Conservation (phyloP, 2,113 vertebrate species). For the Neolamprologus sp. region DNA sequence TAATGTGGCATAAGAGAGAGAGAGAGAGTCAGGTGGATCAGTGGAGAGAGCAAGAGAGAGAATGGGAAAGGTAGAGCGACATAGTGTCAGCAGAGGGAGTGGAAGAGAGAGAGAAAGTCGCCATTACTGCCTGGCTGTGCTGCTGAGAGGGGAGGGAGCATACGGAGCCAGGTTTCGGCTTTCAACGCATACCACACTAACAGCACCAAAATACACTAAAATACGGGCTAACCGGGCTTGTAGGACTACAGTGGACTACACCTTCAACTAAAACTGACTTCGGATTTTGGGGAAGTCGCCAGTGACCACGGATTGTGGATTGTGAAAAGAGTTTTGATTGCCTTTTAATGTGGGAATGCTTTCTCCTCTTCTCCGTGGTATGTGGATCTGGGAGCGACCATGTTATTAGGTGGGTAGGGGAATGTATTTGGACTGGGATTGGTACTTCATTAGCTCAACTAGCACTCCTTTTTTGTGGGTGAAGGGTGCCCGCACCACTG, state of each 20-base stretch:
- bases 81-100: background rate
- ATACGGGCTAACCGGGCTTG: background rate
- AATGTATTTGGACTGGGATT: slow-evolving; percentile 55
- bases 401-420: slow-evolving; percentile 78
- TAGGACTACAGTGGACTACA: background rate
- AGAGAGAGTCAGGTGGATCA: background rate
- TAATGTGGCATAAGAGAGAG: background rate
- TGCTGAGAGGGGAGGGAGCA: slow-evolving; percentile 54
- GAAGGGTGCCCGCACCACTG: background rate
- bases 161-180: slow-evolving; percentile 61
- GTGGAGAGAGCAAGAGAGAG: background rate
- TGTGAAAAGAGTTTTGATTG: background rate
- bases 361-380: slow-evolving; percentile 64
- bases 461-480: background rate
- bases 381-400: slow-evolving; percentile 77
- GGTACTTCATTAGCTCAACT: slow-evolving; percentile 8
- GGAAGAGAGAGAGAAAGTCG: slow-evolving; percentile 56
- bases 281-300: background rate
- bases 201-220: slow-evolving; percentile 28
- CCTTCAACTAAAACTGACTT: background rate
- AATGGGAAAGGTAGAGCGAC: background rate
- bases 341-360: slow-evolving; percentile 53
- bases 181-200: slow-evolving; percentile 56
- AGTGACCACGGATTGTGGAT: background rate
- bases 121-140: slow-evolving; percentile 67